Conservation (phyloP, 1,140 invertebrate species). For the Drosophila pandora region DNA sequence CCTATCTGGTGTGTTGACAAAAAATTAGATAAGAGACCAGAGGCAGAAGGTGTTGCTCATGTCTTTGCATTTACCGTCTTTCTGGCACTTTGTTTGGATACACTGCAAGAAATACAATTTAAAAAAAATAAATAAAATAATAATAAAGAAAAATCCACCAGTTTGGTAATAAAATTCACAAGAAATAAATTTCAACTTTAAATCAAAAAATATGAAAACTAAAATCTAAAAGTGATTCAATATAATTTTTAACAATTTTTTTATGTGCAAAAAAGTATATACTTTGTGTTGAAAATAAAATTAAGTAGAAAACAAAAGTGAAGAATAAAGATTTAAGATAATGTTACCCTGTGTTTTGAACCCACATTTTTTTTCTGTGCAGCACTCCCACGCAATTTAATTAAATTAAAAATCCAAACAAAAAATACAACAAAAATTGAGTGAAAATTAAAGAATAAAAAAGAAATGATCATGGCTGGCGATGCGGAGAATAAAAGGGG, state of each 20-base stretch:
- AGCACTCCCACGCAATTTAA: constrained; percentile 11
- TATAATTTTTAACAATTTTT: background rate
- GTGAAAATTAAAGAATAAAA: constrained; percentile 5
- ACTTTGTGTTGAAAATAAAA: too few relatives aligned
- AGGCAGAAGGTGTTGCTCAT: constrained; percentile 44
- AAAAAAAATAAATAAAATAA: background rate
- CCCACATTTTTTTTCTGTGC: constrained; percentile 11
- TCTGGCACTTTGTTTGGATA: background rate
- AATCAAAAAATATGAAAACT: background rate
- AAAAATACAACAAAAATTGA: background rate
- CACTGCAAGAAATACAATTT: constrained; percentile 6
- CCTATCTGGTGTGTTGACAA: background rate
- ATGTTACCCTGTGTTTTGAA: too few relatives aligned
- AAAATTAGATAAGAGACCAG: constrained; percentile 33
- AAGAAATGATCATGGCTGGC: constrained; percentile 54
- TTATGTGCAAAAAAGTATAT: background rate
- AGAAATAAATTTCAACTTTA: background rate
- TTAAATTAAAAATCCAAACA: background rate
- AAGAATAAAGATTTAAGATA: too few relatives aligned
- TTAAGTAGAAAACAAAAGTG: background rate
- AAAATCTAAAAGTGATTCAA: background rate
- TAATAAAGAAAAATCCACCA: background rate
- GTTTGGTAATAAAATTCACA: background rate
- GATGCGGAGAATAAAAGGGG: constrained; percentile 62
- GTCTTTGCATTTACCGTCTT: constrained; percentile 27